A percentile compares a stretch with the other conserved stretches of the same genome.
phyloP scores from a whole-genome alignment of 2,797 vertebrate species.

The Hyperoplus immaculatus region DNA sequence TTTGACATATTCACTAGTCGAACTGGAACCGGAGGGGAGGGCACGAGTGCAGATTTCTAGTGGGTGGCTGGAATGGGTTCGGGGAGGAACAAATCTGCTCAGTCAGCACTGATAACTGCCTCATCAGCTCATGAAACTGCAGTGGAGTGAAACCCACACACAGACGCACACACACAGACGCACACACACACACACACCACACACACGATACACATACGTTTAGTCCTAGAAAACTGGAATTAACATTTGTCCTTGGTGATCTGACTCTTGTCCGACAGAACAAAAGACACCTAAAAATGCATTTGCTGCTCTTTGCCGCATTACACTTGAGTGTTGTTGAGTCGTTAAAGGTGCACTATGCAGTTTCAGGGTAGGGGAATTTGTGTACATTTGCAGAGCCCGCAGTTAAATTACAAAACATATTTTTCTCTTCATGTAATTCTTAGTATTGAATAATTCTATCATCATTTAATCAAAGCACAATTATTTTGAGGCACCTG shows the following conservation, averaged over 20 bases:
- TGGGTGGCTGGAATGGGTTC: slow-evolving; percentile 48
- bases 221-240: slow-evolving; percentile 32
- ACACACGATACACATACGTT: slow-evolving; percentile 20
- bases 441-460: no score
- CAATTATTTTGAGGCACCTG: no score
- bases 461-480: no score
- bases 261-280: slow-evolving; percentile 13
- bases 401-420: no score
- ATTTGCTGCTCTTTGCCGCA: slow-evolving; percentile 10
- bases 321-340: not conserved
- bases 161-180: not conserved
- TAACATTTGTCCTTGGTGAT: slow-evolving; percentile 36
- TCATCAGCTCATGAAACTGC: slow-evolving; percentile 74
- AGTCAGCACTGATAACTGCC: slow-evolving; percentile 72
- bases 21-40: slow-evolving; percentile 43
- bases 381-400: no score
- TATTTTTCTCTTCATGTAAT: no score
- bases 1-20: slow-evolving; percentile 43
- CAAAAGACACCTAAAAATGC: slow-evolving; percentile 10
- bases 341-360: no score
- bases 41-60: slow-evolving; percentile 59
- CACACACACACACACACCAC: slow-evolving; percentile 53
- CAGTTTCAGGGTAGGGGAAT: no score
- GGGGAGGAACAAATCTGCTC: slow-evolving; percentile 64
- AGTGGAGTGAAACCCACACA: slow-evolving; percentile 63